These are phyloP conservation scores for Xanthorhoe designata DNA, from an alignment of 2,888 invertebrate species.

Conservation along the genomic window DNA sequence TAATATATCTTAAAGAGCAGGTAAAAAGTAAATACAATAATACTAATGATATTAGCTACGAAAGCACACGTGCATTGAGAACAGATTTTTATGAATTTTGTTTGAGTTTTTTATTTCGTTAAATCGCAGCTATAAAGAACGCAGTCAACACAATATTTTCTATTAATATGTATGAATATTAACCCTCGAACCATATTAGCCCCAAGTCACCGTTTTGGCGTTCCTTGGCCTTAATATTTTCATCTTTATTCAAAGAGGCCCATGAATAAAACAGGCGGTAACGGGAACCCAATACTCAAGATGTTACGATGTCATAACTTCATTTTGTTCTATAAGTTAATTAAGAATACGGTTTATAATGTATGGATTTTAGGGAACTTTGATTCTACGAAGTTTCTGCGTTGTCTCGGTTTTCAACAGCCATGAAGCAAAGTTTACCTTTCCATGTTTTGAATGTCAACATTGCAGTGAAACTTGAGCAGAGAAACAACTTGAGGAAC, in stretches of 20 bases:
- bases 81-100: too few relatives aligned
- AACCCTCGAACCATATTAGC: conserved; percentile 73
- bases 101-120: conserved; percentile 10
- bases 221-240: conserved; percentile 79
- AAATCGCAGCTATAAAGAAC: conserved; percentile 38
- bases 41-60: too few relatives aligned
- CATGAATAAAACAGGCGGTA: conserved; percentile 80
- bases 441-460: conserved; percentile 8
- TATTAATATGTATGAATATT: conserved; percentile 81
- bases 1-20: neutral
- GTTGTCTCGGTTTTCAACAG: neutral
- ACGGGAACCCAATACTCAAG: conserved; percentile 64
- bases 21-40: conserved; percentile 1
- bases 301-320: conserved; percentile 63
- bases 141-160: conserved; percentile 64
- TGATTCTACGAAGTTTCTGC: conserved; percentile 12
- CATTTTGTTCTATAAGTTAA: conserved; percentile 71
- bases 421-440: conserved; percentile 14
- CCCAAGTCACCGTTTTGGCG: conserved; percentile 56
- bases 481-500: conserved; percentile 1
- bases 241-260: conserved; percentile 83
- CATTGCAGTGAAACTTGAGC: conserved; percentile 1
- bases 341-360: conserved; percentile 58
- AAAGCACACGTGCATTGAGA: too few relatives aligned
- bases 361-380: conserved; percentile 31